phyloP scores from a whole-genome alignment of 23 tunicate species.

The Halocynthia roretzi region DNA sequence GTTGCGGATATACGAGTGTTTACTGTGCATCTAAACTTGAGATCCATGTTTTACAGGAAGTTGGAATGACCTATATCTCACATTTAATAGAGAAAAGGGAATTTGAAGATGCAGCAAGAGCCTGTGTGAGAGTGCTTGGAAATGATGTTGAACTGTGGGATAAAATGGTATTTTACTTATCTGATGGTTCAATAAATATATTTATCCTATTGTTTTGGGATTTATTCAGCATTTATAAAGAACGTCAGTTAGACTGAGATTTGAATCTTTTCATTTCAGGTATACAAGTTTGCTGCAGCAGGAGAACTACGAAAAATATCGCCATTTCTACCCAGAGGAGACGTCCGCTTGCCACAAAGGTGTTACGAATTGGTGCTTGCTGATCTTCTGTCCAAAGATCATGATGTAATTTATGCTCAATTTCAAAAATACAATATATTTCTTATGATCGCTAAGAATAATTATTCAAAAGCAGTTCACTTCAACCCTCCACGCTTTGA shows the following conservation, averaged over 20 bases:
- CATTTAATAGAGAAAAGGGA: constrained; percentile 41
- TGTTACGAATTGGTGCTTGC: constrained; percentile 61
- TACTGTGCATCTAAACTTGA: neutral
- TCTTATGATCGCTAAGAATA: too few species aligned
- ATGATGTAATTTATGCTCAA: constrained; percentile 16
- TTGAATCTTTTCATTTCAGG: constrained; percentile 23
- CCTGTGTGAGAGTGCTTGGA: constrained; percentile 48
- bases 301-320: constrained; percentile 29
- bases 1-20: neutral
- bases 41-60: constrained; percentile 51
- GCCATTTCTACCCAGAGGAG: constrained; percentile 53
- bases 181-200: neutral
- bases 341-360: constrained; percentile 31
- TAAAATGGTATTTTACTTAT: constrained; percentile 37
- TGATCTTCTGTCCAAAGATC: constrained; percentile 50
- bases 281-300: constrained; percentile 37
- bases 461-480: too few species aligned
- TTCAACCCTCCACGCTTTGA: too few species aligned
- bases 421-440: neutral
- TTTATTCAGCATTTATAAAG: neutral
- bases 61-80: constrained; percentile 45
- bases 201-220: neutral
- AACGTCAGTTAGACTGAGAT: neutral
- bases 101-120: constrained; percentile 53
- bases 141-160: constrained; percentile 69